These are phyloP conservation scores for Eleginops maclovinus DNA, from an alignment of 2,113 vertebrate species.

Conservation along the genomic window DNA sequence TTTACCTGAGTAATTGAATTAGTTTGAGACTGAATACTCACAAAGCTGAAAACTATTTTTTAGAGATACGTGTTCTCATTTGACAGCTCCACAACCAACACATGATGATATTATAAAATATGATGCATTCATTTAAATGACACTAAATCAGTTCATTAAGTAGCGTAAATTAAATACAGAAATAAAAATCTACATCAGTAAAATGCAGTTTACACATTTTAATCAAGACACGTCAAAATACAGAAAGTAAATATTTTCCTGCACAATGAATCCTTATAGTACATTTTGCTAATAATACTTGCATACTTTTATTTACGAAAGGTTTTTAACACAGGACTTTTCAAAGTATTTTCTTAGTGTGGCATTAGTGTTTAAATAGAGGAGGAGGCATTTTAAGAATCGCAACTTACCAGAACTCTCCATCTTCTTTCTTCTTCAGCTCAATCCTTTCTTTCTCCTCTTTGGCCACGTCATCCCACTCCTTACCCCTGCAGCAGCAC, in stretches of 20 bases:
- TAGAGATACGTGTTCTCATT: background rate
- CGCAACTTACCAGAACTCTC: slow-evolving; percentile 85
- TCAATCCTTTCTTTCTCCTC: slow-evolving; percentile 78
- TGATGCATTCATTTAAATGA: background rate
- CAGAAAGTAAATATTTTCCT: background rate
- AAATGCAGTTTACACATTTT: background rate
- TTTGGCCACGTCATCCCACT: slow-evolving; percentile 78
- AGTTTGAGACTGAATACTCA: background rate
- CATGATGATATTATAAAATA: background rate
- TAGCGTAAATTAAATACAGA: background rate
- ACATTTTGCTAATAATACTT: background rate
- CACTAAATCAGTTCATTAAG: background rate
- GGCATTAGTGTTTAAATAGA: background rate
- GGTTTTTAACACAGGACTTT: background rate
- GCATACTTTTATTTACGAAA: background rate
- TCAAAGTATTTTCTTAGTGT: background rate
- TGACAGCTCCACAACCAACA: background rate
- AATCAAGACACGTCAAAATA: background rate
- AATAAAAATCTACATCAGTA: background rate
- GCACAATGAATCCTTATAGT: background rate
- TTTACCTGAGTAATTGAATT: background rate
- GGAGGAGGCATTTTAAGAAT: background rate
- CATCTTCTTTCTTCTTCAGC: slow-evolving; percentile 81
- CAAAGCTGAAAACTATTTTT: background rate
- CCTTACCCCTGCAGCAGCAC: slow-evolving; percentile 71